Base-by-base conservation (phyloP, 2,888 invertebrate genomes). In the Lithophane semibrunnea region DNA sequence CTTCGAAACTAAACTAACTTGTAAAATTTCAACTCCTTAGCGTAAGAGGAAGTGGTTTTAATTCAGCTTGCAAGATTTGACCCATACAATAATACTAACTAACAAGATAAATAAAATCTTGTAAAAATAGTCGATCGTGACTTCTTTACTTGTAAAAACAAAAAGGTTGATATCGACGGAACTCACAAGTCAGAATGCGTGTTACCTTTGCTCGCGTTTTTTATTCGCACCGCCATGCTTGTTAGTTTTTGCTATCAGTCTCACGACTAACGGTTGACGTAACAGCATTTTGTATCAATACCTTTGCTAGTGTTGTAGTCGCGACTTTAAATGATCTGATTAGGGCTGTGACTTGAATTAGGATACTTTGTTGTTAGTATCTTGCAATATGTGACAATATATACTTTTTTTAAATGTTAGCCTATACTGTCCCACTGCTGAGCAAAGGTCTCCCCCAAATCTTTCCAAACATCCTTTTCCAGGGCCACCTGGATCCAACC, bases 211-310 rank as follows among this genome's bases (percentile, higher is more conserved):
- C 79, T 56, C 42, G 69, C 10, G 2, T 60, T 83, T 88, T 87
- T 87, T 89, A 29, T 75, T 84, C 85, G 64, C 71, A 76, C 79
- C 76, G 80, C 71, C 67, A 79, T 58, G 79, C 58, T 86, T 74
- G 82, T 80, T 84, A 74, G 75, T 83, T 87, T 88, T 88, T 89
- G 84, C 84, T 80, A 77, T 76, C 79, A 61, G 78, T 87, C 80
- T 82, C 86, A 76, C 79, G 80, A 63, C 63, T 90, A 91, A 89
- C 91, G 89, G 91, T 90, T 88, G 87, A 87, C 86, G 88, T 90
- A 90, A 90, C 86, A 89, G 88, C 88, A 82, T 90, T 85, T 87
- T 84, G 70, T 82, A 82, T 85, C 78, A 74, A 82, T 81, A 75
- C 77, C 66, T 76, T 69, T 68, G 58, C 56, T 64, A 76, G 80